Conservation (phyloP, 2,113 vertebrate genomes). For the Salminus brasiliensis region DNA sequence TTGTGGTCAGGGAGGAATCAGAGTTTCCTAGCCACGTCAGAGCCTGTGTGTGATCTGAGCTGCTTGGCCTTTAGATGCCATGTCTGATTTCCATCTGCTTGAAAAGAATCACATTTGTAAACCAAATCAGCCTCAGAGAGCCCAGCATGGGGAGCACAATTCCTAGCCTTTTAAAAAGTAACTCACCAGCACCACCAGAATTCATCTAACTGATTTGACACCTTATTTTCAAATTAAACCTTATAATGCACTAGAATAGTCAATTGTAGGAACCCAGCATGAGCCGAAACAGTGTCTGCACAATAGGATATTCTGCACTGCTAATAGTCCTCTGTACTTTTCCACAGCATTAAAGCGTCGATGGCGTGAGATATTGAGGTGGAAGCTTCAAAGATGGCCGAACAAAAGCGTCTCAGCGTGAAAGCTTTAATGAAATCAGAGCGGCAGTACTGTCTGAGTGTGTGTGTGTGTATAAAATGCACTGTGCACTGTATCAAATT, state of each 20-base stretch:
- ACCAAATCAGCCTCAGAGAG: conserved; percentile 20
- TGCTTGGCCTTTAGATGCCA: conserved; percentile 30
- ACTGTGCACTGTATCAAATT: not conserved
- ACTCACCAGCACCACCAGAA: not conserved
- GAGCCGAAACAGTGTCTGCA: conserved; percentile 9
- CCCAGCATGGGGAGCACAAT: not conserved
- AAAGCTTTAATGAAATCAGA: conserved; percentile 40
- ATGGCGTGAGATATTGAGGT: conserved; percentile 25
- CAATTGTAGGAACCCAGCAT: not conserved
- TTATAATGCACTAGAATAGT: not conserved
- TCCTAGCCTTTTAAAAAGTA: not conserved
- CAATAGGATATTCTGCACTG: conserved; percentile 43
- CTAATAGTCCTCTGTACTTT: conserved; percentile 56
- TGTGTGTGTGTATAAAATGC: not conserved
- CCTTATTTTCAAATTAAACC: not conserved
- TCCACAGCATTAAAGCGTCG: conserved; percentile 37
- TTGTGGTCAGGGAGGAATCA: conserved; percentile 3
- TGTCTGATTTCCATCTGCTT: conserved; percentile 8
- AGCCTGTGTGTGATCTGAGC: conserved; percentile 39
- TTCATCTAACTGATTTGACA: not conserved
- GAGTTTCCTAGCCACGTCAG: conserved; percentile 32
- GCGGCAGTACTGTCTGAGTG: not conserved
- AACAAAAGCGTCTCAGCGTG: conserved; percentile 34
- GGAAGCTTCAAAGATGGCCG: conserved; percentile 34
- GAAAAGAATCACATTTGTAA: conserved; percentile 41